A percentile compares a stretch with the other conserved stretches of the same genome.
phyloP scores from a whole-genome alignment of 2,797 vertebrate genomes.

The Prionace glauca region DNA sequence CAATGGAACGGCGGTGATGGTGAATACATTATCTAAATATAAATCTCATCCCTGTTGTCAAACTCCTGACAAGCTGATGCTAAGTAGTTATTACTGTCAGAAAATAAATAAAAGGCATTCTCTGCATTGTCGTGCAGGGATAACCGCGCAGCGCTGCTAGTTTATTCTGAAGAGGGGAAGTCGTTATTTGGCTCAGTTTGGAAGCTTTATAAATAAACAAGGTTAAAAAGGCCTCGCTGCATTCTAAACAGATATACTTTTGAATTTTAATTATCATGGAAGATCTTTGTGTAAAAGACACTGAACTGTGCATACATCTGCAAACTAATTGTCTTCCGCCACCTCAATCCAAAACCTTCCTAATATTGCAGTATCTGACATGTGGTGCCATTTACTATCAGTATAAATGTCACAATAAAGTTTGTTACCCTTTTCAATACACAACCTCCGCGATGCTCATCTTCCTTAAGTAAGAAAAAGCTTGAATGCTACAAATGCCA shows the following conservation, averaged over 20 bases:
- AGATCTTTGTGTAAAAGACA: background rate
- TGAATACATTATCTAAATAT: constrained; percentile 38
- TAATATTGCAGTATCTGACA: background rate
- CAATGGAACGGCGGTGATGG: background rate
- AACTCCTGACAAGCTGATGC: constrained; percentile 35
- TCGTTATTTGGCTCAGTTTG: background rate
- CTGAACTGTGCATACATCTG: background rate
- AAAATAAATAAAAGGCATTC: constrained; percentile 37
- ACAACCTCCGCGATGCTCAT: background rate
- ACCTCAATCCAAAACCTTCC: background rate
- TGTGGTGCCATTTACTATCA: background rate
- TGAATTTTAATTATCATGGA: constrained; percentile 23
- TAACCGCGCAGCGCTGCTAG: background rate
- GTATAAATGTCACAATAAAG: constrained; percentile 1
- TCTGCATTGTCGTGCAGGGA: constrained; percentile 32
- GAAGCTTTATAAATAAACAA: constrained; percentile 11
- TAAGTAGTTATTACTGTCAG: constrained; percentile 39
- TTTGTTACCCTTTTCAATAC: background rate
- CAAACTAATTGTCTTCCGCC: background rate
- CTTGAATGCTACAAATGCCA: background rate
- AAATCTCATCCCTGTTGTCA: constrained; percentile 37
- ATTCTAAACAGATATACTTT: background rate
- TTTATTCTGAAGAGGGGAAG: background rate
- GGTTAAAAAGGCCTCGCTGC: constrained; percentile 4
- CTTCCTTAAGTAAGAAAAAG: background rate